Evolutionary conservation across 2,797 vertebrate species (phyloP), one percentile per base, ranked within the genome.

Genomic region (Cirrhinus mrigala): DNA sequence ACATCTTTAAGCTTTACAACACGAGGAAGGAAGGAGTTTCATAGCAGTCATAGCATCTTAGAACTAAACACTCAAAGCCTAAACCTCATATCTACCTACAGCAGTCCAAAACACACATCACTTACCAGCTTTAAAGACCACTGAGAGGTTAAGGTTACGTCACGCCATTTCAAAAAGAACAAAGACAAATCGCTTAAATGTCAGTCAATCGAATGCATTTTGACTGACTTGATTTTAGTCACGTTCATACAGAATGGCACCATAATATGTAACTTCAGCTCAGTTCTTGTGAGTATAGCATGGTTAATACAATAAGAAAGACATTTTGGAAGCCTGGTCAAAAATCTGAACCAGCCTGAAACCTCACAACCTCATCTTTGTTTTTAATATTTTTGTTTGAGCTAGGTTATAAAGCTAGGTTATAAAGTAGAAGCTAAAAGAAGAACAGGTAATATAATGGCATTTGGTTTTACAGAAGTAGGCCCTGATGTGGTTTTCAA

Each of bases 101-200:
- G 68, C 73, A 90, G 33, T 62, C 40, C 69, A 82, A 60, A 44
- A 77, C 73, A 64, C 66, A 81, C 9, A 80, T 85, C 81, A 83
- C 94, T 98, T 97, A 99, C 97, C 97, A 95, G 96, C 95, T 97
- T 98, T 90, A 97, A 90, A 89, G 97, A 98, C 97, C 97, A 97
- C 97, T 98, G 97, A 93, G 94, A 92, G 93, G 94, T 95, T 94
- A 93, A 91, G 95, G 94, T 94, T 96, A 95, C 92, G 96, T 91
- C 95, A 95, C 95, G 94, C 83, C 82, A 86, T 88, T 85, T 88
- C 70, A 79, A 78, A 60, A 81, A 82, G 75, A 74, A 85, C 81
- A 89, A 84, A 80, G 58, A 79, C 81, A 82, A 11, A 82, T 58
- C n/a, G 50, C 54, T 85, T 40, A 66, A 73, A 44, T 27, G 37